Conservation (phyloP, 2,113 vertebrate genomes). For the Oncorhynchus mykiss region DNA sequence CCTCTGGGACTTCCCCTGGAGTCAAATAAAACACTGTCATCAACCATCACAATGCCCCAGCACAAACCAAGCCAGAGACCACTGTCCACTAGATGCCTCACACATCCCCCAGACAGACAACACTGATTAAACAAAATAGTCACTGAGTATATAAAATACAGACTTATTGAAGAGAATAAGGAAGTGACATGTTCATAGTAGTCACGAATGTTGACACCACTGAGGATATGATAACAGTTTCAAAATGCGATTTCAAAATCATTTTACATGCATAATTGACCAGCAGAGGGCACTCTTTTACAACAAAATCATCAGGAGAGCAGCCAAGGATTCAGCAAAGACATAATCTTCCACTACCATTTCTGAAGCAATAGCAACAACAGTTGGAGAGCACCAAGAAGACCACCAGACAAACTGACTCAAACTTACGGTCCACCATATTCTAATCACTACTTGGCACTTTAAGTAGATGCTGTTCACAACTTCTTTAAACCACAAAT, state of each 20-base stretch:
- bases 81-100: not conserved
- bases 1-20: slow-evolving; percentile 77
- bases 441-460: not conserved
- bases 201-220: too few species aligned
- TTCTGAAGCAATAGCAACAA: not conserved
- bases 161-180: too few species aligned
- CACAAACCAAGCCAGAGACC: not conserved
- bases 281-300: not conserved
- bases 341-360: not conserved
- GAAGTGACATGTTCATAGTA: too few species aligned
- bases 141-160: not conserved
- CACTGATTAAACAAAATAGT: not conserved
- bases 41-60: not conserved
- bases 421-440: not conserved
- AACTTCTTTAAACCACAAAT: too few species aligned
- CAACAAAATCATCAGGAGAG: not conserved
- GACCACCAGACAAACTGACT: too few species aligned
- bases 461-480: not conserved
- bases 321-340: not conserved
- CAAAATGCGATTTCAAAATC: not conserved
- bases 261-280: not conserved
- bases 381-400: not conserved
- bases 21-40: slow-evolving; percentile 39
- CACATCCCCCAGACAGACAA: too few species aligned
- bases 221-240: too few species aligned